phyloP scores from a whole-genome alignment of 2,113 vertebrate genomes.

The Saccopteryx leptura region DNA sequence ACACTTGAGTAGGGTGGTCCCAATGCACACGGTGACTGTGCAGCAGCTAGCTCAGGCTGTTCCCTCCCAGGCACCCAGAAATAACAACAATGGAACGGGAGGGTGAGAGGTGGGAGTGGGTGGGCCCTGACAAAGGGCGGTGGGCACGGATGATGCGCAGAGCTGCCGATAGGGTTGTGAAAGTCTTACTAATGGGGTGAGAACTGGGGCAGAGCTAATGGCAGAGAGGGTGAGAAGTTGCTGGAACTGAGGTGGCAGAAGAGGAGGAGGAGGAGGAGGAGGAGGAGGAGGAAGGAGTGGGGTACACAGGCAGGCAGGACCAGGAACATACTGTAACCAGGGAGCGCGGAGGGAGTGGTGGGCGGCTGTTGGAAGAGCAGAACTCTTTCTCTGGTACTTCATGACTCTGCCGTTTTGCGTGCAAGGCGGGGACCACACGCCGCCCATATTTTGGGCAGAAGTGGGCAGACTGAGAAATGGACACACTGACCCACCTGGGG shows the following conservation, averaged over 20 bases:
- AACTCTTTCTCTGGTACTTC: background rate
- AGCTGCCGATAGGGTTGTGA: background rate
- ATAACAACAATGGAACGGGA: conserved; percentile 72
- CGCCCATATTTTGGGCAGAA: background rate
- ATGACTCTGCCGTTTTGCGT: background rate
- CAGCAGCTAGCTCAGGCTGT: conserved; percentile 45
- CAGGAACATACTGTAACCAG: background rate
- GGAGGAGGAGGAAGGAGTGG: background rate
- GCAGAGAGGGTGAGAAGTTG: conserved; percentile 49
- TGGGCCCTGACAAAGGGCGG: conserved; percentile 52
- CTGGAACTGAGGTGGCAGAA: conserved; percentile 14
- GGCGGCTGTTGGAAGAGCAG: background rate
- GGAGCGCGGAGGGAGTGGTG: background rate
- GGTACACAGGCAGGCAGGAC: background rate
- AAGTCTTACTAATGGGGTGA: conserved; percentile 62
- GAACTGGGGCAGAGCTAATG: conserved; percentile 52
- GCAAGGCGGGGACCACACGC: background rate
- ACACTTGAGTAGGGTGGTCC: conserved; percentile 56
- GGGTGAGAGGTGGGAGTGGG: conserved; percentile 67
- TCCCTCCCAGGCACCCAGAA: conserved; percentile 78
- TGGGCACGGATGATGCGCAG: conserved; percentile 1
- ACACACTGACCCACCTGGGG: background rate
- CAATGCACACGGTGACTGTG: background rate
- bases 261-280: conserved; percentile 9
- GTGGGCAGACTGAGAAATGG: background rate